A percentile compares a stretch with the other conserved stretches of the same genome.
phyloP scores from a whole-genome alignment of 2,113 vertebrate species.

The Phalacrocorax brasilianus region DNA sequence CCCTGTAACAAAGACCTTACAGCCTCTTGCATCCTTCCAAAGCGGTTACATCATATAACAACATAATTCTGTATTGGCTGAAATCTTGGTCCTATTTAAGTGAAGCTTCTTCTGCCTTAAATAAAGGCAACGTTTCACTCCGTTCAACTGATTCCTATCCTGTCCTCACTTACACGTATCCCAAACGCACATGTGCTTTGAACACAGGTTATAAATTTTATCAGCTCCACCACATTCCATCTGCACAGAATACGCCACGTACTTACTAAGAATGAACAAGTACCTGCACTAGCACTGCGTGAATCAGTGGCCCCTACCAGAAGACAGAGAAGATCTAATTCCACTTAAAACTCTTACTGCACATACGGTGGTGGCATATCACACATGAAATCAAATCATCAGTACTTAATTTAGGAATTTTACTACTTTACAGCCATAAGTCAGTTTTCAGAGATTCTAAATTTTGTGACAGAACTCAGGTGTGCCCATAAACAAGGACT shows the following conservation, averaged over 20 bases:
- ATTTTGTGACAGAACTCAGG: neutral
- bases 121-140: neutral
- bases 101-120: neutral
- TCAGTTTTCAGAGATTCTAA: neutral
- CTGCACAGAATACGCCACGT: neutral
- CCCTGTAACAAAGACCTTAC: neutral
- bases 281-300: fast-evolving
- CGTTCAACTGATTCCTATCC: neutral
- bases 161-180: neutral
- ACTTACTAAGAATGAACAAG: neutral
- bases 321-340: neutral
- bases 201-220: neutral
- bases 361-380: neutral
- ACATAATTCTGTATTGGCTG: neutral
- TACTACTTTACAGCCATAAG: neutral
- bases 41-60: neutral
- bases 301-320: neutral
- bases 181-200: fast-evolving
- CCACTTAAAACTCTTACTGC: neutral
- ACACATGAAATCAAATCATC: neutral
- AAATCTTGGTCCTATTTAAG: neutral
- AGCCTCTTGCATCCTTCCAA: neutral
- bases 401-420: neutral
- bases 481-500: neutral
- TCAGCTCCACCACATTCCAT: neutral